phyloP scores from a whole-genome alignment of 2,888 invertebrate species.

The Ariolimax columbianus region DNA sequence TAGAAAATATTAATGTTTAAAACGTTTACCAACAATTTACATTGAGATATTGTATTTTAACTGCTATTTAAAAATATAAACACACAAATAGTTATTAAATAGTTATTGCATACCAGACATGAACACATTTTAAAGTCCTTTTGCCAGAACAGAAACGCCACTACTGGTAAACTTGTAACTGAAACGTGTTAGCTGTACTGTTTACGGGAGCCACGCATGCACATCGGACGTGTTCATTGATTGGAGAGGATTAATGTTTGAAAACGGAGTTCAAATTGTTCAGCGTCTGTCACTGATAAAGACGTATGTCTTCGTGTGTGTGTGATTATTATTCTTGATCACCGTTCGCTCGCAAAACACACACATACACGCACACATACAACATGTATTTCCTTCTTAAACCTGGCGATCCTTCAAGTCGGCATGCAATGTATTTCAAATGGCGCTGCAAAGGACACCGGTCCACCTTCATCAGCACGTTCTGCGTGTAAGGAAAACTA shows the following conservation, averaged over 20 bases:
- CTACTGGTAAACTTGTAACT: not conserved
- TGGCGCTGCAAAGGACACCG: too few relatives aligned
- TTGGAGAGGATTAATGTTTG: not conserved
- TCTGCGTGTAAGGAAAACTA: too few relatives aligned
- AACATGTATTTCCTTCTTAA: too few relatives aligned
- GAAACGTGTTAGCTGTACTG: not conserved
- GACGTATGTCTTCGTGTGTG: too few relatives aligned
- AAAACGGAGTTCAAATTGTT: not conserved
- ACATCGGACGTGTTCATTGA: conserved; percentile 26
- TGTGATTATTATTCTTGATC: too few relatives aligned
- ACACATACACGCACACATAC: too few relatives aligned
- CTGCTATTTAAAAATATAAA: not conserved
- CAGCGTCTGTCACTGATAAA: not conserved
- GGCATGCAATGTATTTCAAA: too few relatives aligned
- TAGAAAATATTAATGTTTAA: too few relatives aligned
- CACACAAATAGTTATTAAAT: not conserved
- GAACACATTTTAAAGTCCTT: not conserved
- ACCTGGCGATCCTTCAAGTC: too few relatives aligned
- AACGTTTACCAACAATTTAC: too few relatives aligned
- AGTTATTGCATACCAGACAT: not conserved
- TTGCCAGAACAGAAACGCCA: not conserved
- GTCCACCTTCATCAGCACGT: too few relatives aligned
- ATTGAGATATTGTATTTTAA: not conserved
- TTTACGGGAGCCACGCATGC: not conserved
- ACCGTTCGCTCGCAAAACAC: too few relatives aligned